These are phyloP conservation scores for Thalassophryne amazonica DNA, from an alignment of 2,797 vertebrate genomes.

Conservation along the genomic window DNA sequence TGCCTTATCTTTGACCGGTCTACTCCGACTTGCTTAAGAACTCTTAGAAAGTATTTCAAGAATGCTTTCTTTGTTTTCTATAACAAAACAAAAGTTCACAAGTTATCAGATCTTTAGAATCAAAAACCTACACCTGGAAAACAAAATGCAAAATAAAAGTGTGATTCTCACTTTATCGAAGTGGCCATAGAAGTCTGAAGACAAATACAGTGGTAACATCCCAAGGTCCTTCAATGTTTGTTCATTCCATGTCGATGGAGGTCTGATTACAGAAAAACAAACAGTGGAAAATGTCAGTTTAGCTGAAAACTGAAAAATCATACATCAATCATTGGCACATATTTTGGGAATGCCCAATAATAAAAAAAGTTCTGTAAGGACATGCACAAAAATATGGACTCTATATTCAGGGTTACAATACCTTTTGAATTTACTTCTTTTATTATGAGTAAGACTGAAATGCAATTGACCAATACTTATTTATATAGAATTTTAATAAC, in stretches of 20 bases:
- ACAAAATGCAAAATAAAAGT: background rate
- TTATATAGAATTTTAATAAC: too few species aligned
- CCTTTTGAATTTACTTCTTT: too few species aligned
- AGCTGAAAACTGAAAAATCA: too few species aligned
- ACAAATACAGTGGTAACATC: conserved; percentile 63
- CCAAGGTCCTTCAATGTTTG: conserved; percentile 59
- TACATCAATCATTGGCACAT: too few species aligned
- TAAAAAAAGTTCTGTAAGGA: too few species aligned
- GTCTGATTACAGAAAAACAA: conserved; percentile 35
- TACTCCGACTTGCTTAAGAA: background rate
- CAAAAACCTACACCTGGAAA: background rate
- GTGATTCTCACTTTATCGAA: conserved; percentile 54
- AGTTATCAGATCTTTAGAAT: background rate
- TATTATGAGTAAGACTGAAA: too few species aligned
- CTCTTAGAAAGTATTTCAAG: conserved; percentile 40
- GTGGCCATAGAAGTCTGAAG: conserved; percentile 48
- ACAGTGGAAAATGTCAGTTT: background rate
- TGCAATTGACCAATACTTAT: too few species aligned
- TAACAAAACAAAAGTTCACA: background rate
- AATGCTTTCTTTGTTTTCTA: conserved; percentile 52
- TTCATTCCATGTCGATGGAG: conserved; percentile 45
- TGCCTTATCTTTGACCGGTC: background rate
- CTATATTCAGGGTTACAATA: too few species aligned
- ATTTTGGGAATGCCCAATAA: background rate
- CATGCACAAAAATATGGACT: too few species aligned